phyloP scores from a whole-genome alignment of 1,140 invertebrate genomes.

The Catajapyx aquilonaris region DNA sequence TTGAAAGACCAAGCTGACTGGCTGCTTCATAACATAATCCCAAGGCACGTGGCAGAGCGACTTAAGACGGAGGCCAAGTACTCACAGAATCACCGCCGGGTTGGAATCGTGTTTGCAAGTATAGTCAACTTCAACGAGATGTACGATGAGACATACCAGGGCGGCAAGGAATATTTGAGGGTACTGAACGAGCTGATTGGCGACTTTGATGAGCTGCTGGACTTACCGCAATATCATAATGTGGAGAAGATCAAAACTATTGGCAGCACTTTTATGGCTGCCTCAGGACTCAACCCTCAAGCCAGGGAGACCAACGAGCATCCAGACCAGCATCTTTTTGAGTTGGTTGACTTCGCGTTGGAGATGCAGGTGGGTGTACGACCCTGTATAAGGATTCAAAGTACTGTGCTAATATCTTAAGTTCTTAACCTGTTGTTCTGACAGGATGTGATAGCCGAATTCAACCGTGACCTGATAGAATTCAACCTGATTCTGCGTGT shows the following conservation, averaged over 20 bases:
- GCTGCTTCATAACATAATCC: slow-evolving; percentile 90
- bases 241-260: slow-evolving; percentile 98
- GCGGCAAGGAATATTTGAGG: slow-evolving; percentile 75
- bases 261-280: slow-evolving; percentile 93
- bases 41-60: slow-evolving; percentile 78
- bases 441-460: slow-evolving; percentile 61
- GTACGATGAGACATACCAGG: slow-evolving; percentile 85
- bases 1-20: slow-evolving; percentile 91
- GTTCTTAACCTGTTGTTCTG: too few relatives aligned
- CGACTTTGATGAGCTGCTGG: slow-evolving; percentile 84
- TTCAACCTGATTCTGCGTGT: slow-evolving; percentile 81
- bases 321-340: slow-evolving; percentile 55
- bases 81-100: slow-evolving; percentile 82
- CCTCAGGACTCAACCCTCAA: slow-evolving; percentile 71
- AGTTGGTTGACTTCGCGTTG: slow-evolving; percentile 69
- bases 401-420: too few relatives aligned
- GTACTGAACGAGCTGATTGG: slow-evolving; percentile 89
- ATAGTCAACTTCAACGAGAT: slow-evolving; percentile 92
- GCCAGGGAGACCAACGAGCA: slow-evolving; percentile 30
- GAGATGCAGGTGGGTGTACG: too few relatives aligned
- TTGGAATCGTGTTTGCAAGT: slow-evolving; percentile 83
- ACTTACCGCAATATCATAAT: slow-evolving; percentile 55
- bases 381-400: too few relatives aligned
- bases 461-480: slow-evolving; percentile 68
- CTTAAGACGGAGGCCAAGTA: slow-evolving; percentile 84